Percentiles rank a stretch among this genome's conserved stretches.
phyloP scores from a whole-genome alignment of 2,888 invertebrate species.

The Stomorhina lunata region DNA sequence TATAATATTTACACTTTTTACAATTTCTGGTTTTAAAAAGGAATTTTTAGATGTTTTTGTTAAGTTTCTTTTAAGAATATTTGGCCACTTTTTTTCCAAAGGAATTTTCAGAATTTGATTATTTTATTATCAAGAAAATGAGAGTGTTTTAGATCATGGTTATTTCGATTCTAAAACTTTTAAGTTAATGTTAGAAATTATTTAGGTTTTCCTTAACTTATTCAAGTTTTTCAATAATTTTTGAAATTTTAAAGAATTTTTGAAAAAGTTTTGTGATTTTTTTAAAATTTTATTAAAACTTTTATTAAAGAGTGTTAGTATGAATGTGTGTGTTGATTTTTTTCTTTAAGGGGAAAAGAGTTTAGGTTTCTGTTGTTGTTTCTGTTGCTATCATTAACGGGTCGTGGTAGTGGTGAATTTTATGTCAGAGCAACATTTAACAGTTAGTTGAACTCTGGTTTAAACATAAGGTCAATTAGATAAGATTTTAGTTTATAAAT shows the following conservation, averaged over 20 bases:
- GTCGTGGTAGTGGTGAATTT: slow-evolving; percentile 60
- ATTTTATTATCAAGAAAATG: neutral
- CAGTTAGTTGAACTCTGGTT: slow-evolving; percentile 45
- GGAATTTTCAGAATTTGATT: neutral
- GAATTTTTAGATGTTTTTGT: neutral
- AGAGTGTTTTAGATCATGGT: neutral
- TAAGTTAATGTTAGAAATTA: no score
- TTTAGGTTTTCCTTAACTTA: no score
- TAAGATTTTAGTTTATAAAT: no score
- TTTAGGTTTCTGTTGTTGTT: neutral
- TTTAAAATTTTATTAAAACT: no score
- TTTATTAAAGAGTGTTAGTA: no score
- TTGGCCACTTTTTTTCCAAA: slow-evolving; percentile 22
- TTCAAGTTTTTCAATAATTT: no score
- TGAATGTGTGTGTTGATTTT: neutral
- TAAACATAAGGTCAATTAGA: neutral
- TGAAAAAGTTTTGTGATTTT: no score
- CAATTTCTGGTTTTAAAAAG: no score
- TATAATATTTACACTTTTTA: slow-evolving; percentile 63
- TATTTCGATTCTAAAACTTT: no score
- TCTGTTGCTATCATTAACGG: neutral
- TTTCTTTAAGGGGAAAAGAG: neutral
- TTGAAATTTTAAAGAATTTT: no score
- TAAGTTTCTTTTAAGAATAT: neutral
- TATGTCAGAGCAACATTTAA: slow-evolving; percentile 8